Base-by-base conservation (phyloP, 2,888 invertebrate genomes). In the Heliothis peltigera region DNA sequence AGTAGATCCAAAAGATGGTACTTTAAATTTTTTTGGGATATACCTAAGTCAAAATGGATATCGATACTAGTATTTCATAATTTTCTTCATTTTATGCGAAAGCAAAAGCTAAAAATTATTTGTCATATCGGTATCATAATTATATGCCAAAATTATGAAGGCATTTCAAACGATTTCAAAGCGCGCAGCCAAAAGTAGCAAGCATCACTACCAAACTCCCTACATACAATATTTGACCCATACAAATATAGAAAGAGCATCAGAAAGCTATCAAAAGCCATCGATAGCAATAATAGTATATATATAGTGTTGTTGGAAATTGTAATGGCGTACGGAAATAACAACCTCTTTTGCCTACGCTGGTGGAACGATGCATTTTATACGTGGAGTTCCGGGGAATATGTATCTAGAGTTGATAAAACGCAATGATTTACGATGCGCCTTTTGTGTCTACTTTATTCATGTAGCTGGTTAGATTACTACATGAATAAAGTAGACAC, bases 261-360 rank as follows among this genome's bases (percentile, higher is more conserved):
- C 51, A 59, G 54, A 70, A 42, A 44, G 46, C 55, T 46, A 52
- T 67, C 51, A 42, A 66, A n/a, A 73, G 19, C 22, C 42, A 28
- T 49, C 25, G 48, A 57, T 17, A 46, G 25, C 39, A 66, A 47
- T 53, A 56, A 56, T 32, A n/a, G 56, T 71, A 64, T 56, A 59
- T 56, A 59, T 66, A 58, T 12, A 65, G 46, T 18, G 28, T 17
- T 51, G n/a, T 2, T 60, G 53, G 68, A 70, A 73, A 73, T 56
- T 61, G 56, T 61, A 61, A 68, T 61, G 39, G 47, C 53, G 32
- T 44, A 42, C 53, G 54, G 69, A 71, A 71, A 75, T 71, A 70
- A 65, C 57, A 52, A 73, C 64, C 55, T 70, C 54, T 69, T 32
- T 63, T 70, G 53, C 68, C 44, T 67, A 46, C 12, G 47, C 15